Evolutionary conservation across 2,888 invertebrate species (phyloP).

Genomic region (Magallana nippona): DNA sequence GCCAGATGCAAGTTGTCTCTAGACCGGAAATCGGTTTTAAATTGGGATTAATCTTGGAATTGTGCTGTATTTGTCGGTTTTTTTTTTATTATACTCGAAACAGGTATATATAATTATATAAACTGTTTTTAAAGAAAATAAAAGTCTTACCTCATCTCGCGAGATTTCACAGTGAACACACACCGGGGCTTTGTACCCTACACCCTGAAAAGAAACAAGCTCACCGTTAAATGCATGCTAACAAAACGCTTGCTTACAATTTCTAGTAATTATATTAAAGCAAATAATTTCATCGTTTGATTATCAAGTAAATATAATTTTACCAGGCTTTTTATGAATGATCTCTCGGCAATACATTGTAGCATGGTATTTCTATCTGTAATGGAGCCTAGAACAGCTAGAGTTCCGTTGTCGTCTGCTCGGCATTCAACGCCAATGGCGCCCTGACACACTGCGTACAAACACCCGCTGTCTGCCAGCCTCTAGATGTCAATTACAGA

Average conservation of each 20-base stretch:
- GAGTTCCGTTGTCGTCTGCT: constrained; percentile 85
- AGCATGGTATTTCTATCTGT: constrained; percentile 90
- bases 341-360: constrained; percentile 91
- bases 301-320: constrained; percentile 36
- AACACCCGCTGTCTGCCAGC: constrained; percentile 84
- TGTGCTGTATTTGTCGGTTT: too few species aligned
- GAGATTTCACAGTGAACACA: constrained; percentile 86
- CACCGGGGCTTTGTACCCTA: constrained; percentile 97
- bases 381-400: constrained; percentile 87
- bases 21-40: too few species aligned
- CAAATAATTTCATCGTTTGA: too few species aligned
- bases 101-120: too few species aligned
- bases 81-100: too few species aligned
- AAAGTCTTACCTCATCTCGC: constrained; percentile 63
- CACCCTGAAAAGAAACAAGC: constrained; percentile 82
- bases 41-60: too few species aligned
- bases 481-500: constrained; percentile 57
- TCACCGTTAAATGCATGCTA: too few species aligned
- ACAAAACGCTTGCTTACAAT: too few species aligned
- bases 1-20: too few species aligned
- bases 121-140: too few species aligned
- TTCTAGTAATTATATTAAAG: too few species aligned
- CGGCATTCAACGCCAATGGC: constrained; percentile 96
- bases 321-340: constrained; percentile 88
- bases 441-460: constrained; percentile 97